A percentile compares a stretch with the other conserved stretches of the same genome.
phyloP scores from a whole-genome alignment of 2,888 invertebrate species.

The Drosophila flavopinicola region DNA sequence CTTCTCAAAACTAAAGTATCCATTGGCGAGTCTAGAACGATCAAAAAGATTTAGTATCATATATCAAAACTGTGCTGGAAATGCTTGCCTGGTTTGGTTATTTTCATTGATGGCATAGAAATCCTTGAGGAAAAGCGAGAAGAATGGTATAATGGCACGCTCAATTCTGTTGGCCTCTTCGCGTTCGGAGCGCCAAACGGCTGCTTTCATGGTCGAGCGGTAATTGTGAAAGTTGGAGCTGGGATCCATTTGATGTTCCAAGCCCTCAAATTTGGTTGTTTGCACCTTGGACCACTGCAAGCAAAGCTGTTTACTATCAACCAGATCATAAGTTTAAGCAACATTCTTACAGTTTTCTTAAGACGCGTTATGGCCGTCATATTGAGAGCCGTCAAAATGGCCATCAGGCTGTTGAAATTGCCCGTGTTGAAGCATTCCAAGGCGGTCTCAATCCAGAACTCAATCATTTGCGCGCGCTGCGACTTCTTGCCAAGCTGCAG shows the following conservation, averaged over 20 bases:
- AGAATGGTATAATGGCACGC: conserved; percentile 94
- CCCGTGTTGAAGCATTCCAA: conserved; percentile 98
- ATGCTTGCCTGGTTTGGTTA: conserved; percentile 89
- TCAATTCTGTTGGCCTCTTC: conserved; percentile 89
- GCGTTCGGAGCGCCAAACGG: conserved; percentile 90
- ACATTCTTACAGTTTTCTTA: conserved; percentile 93
- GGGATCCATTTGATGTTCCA: conserved; percentile 94
- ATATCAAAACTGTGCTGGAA: not conserved
- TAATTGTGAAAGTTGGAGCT: conserved; percentile 93
- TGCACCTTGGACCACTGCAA: conserved; percentile 93
- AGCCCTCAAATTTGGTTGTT: conserved; percentile 90
- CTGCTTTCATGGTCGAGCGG: conserved; percentile 92
- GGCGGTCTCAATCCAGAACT: conserved; percentile 98
- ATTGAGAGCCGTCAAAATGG: conserved; percentile 96
- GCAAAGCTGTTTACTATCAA: not conserved
- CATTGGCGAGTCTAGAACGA: conserved; percentile 88
- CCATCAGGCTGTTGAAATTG: conserved; percentile 98
- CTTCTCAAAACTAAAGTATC: conserved; percentile 96
- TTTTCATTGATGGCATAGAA: conserved; percentile 93
- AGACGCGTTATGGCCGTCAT: conserved; percentile 96
- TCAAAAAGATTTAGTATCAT: no score
- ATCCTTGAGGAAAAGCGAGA: conserved; percentile 93
- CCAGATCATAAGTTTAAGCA: not conserved
- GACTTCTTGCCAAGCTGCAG: conserved; percentile 95
- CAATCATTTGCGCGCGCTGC: conserved; percentile 93